Evolutionary conservation across 2,113 vertebrate genomes (phyloP).

Genomic region (Thermophis baileyi): DNA sequence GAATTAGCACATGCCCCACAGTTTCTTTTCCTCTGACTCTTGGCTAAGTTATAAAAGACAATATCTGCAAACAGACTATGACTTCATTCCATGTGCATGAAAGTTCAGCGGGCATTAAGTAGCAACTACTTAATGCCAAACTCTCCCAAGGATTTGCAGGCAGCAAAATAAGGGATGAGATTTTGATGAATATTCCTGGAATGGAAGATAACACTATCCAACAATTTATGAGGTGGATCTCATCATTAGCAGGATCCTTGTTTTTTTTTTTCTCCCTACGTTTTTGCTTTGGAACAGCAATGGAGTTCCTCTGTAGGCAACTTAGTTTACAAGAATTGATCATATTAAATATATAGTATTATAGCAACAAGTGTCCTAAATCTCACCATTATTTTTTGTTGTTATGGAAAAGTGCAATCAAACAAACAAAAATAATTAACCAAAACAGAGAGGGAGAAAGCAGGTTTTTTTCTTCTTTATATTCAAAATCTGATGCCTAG

Average conservation of each 20-base stretch:
- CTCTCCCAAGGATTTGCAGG: background rate
- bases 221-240: background rate
- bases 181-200: background rate
- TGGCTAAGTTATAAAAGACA: background rate
- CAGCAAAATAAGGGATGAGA: background rate
- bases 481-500: background rate
- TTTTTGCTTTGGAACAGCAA: background rate
- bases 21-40: background rate
- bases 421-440: background rate
- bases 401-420: background rate
- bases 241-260: background rate
- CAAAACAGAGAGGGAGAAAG: background rate
- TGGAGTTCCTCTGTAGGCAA: background rate
- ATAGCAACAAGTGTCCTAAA: background rate
- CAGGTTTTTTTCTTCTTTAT: background rate
- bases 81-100: background rate
- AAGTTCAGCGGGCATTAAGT: background rate
- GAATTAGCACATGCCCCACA: background rate
- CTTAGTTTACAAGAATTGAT: background rate
- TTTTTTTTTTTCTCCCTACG: too few relatives aligned
- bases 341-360: background rate
- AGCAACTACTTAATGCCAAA: background rate
- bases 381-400: background rate
- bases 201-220: background rate
- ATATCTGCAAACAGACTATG: background rate